Base-by-base conservation (phyloP, 2,797 vertebrate genomes). In the Amniataba percoides region DNA sequence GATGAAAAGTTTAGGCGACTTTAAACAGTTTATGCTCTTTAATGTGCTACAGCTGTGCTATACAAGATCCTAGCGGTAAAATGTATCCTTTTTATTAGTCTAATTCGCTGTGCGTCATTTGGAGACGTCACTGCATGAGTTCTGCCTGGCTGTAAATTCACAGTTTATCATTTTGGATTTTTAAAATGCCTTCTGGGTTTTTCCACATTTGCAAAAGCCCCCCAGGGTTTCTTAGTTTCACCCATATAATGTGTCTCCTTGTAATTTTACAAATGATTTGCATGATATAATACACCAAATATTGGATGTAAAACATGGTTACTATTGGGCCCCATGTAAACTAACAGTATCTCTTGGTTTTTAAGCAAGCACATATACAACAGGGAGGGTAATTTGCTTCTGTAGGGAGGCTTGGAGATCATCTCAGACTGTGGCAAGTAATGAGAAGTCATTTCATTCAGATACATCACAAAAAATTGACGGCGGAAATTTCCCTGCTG, bases 1-100 rank as follows among this genome's bases (percentile, higher is more conserved):
- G 52, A 56, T 66, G 45, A 72, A 39, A 71, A 34, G 64, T 77
- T 71, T 18, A 55, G 25, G 19, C 8, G 56, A 48, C 36, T 70
- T 67, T 1, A 34, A 25, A 75, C 21, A 31, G n/a, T 53, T 43
- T 27, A 19, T 45, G 31, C 16, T 64, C 56, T 74, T 42, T 62
- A 77, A 52, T 56, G 49, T 62, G 18, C 12, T 43, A 57, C 56
- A 61, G 48, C 19, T 71, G 31, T 5, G 42, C 19, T 16, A 12
- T 19, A 14, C 11, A 36, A 66, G 18, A 14, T 42, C 58, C 25
- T n/a, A 67, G 42, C 1, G 0, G 51, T 78, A 42, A 62, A 43
- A 55, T 61, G 5, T 10, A 15, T 18, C 11, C 1, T 43, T 82
- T 65, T 42, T 42, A 77, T 72, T 55, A 42, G 60, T 55, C 36